phyloP scores from a whole-genome alignment of 2,888 invertebrate genomes.

The Meghimatium bilineatum region DNA sequence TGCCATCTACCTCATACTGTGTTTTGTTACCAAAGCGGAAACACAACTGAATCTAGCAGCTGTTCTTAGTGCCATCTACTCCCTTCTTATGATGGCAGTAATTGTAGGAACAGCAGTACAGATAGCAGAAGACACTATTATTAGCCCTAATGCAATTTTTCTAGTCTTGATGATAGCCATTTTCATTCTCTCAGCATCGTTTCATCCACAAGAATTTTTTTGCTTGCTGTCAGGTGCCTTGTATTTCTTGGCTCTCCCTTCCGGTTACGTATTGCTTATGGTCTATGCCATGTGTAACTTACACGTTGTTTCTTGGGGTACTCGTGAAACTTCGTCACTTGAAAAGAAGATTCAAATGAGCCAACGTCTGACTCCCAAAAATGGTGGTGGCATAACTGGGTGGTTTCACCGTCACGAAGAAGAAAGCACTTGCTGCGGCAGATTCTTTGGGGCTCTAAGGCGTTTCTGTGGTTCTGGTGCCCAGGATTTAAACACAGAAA shows the following conservation, averaged over 20 bases:
- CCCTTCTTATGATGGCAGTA: conserved; percentile 75
- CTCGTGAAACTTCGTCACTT: conserved; percentile 82
- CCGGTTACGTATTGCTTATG: conserved; percentile 93
- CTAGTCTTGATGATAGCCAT: conserved; percentile 67
- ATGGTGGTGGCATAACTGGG: conserved; percentile 51
- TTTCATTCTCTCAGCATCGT: conserved; percentile 67
- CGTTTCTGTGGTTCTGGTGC: conserved; percentile 55
- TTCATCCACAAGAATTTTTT: conserved; percentile 75
- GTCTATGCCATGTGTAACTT: conserved; percentile 94
- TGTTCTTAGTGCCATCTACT: conserved; percentile 68
- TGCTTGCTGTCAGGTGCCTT: conserved; percentile 78
- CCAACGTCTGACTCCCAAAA: conserved; percentile 40
- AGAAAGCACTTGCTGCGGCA: conserved; percentile 59
- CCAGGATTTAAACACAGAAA: conserved; percentile 59
- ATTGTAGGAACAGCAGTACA: conserved; percentile 70
- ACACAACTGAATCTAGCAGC: conserved; percentile 70
- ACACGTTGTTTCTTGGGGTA: conserved; percentile 95
- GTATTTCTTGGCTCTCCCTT: conserved; percentile 93
- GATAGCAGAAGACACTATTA: conserved; percentile 67
- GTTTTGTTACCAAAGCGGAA: conserved; percentile 67
- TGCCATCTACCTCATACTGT: conserved; percentile 67
- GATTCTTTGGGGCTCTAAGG: conserved; percentile 53
- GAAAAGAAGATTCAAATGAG: conserved; percentile 54
- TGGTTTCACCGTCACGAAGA: conserved; percentile 59
- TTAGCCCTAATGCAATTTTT: conserved; percentile 74